These are phyloP conservation scores for Saguinus midas DNA, from an alignment of 2,113 vertebrate species.

Conservation along the genomic window DNA sequence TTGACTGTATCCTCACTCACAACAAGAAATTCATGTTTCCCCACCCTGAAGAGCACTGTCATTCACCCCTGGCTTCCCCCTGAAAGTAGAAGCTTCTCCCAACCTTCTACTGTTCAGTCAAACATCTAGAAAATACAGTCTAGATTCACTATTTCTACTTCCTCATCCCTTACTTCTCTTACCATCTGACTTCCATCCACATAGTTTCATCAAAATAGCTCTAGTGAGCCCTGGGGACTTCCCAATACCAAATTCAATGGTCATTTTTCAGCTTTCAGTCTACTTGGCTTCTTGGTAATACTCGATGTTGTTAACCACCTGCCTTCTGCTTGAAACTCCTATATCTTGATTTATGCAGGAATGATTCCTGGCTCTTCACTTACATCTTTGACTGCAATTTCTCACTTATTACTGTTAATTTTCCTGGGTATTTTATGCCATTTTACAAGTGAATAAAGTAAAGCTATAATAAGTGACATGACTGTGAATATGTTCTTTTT, in stretches of 20 bases:
- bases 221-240: background rate
- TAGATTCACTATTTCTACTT: background rate
- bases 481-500: background rate
- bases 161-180: background rate
- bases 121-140: background rate
- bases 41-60: background rate
- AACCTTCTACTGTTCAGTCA: background rate
- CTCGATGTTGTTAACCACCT: background rate
- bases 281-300: background rate
- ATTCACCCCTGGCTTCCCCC: background rate
- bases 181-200: background rate
- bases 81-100: background rate
- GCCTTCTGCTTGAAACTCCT: background rate
- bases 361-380: background rate
- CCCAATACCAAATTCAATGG: background rate
- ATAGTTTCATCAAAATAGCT: background rate
- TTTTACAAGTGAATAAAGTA: conserved; percentile 12
- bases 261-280: background rate
- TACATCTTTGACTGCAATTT: background rate
- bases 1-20: background rate
- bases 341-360: background rate
- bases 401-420: background rate
- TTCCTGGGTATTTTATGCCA: background rate
- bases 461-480: background rate
- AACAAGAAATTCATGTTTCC: background rate